Base-by-base conservation (phyloP, 2,113 vertebrate species). In the Erythrocercus mccallii region DNA sequence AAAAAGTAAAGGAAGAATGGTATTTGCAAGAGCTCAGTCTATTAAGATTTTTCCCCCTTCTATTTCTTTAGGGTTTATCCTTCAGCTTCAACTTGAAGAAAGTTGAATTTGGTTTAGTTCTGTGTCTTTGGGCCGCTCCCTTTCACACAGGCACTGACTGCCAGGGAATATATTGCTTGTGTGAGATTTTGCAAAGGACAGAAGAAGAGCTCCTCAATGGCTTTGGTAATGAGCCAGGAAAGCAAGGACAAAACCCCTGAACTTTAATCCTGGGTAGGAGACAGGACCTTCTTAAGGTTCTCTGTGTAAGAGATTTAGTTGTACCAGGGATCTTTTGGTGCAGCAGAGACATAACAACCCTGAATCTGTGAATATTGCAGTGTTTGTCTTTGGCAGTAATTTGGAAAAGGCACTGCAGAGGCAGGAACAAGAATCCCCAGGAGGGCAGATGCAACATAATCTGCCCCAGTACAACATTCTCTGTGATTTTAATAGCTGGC, bases 341-440 rank as follows among this genome's bases (percentile, higher is more conserved):
- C 45, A 57, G 28, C 28, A 80, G 54, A 92, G 50, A 45, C 50
- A 72, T 48, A 94, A 53, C 50, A 76, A 78, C 48, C 30, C 77
- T 19, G 38, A 54, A 92, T 78, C 27, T 86, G 33, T 45, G 85
- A 95, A 86, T 88, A 78, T 21, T 88, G 30, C 60, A 86, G 38
- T 88, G 69, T 88, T 91, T 95, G 50, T 88, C 82, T 94, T 86
- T 50, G 81, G 77, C 69, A 92, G 53, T 89, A 91, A 78, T 61
- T 81, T 74, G 56, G 47, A 86, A 80, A 86, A 91, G 45, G 58
- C 76, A 65, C 23, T 65, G 50, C 62, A 83, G 69, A 92, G 38
- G 27, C 64, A 84, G 69, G 38, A 94, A 78, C 22, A 74, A 78
- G 38, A 91, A 91, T 68, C 33, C 89, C 56, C 77, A 74, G 44